Base-by-base conservation (phyloP, 1,140 invertebrate species). In the Dryas iulia region DNA sequence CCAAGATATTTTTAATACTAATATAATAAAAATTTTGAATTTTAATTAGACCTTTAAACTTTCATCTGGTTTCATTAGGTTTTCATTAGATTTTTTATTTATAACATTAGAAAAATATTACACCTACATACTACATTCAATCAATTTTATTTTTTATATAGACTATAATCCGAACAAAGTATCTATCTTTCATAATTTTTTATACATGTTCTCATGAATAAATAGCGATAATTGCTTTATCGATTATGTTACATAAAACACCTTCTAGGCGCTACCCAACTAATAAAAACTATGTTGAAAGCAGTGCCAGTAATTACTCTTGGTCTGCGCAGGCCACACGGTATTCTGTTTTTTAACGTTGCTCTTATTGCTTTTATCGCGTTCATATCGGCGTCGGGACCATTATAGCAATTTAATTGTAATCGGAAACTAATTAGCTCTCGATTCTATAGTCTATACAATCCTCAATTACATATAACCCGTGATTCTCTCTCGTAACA, bases 351-450 rank as follows among this genome's bases (percentile, higher is more conserved):
- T 47, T 39, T 47, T 47, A 0, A 21, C 6, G 1, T 24, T 59
- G n/a, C 1, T 39, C 31, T 39, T 33, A 39, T 24, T 35, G 12
- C 31, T 59, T 59, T 59, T 35, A 59, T 59, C 3, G 18, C 31
- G 25, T 59, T 39, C 30, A 35, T 39, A 24, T 59, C 31, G 58
- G 23, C 39, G 33, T 35, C 28, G 18, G 11, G 3, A 35, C 33
- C 58, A 59, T 39, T 59, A 59, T 59, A 2, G 30, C 58, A 25
- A 35, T 59, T 23, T 59, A 35, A 59, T 59, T 24, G 31, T 35
- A 39, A 35, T 59, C 31, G 21, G 33, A 25, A 59, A 59, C 18
- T 35, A 59, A 59, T 59, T 59, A 59, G 21, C 31, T 59, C 58
- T 12, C 18, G n/a, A n/a, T n/a, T n/a, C n/a, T n/a, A n/a, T n/a